Evolutionary conservation across 1,140 invertebrate species (phyloP).

Genomic region (Drosophila ironensis): DNA sequence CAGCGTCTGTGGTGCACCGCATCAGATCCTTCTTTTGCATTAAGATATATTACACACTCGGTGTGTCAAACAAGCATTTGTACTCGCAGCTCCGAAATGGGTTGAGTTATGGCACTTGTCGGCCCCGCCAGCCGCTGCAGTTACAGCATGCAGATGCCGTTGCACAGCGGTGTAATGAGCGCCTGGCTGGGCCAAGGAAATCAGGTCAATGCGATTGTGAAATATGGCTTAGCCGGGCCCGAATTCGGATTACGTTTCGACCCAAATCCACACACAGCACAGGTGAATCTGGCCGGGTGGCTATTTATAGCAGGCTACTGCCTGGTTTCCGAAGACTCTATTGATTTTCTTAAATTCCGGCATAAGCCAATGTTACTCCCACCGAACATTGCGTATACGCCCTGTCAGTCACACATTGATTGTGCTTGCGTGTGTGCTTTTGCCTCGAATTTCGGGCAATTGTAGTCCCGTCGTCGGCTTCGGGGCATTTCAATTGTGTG

Average conservation of each 20-base stretch:
- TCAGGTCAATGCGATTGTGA: constrained; percentile 65
- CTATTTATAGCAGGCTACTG: constrained; percentile 18
- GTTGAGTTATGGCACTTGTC: constrained; percentile 62
- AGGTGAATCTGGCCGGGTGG: constrained; percentile 6
- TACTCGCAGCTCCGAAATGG: constrained; percentile 60
- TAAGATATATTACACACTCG: constrained; percentile 65
- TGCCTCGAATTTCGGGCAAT: constrained; percentile 21
- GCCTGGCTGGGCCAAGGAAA: constrained; percentile 30
- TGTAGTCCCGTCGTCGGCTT: constrained; percentile 3
- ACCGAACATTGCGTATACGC: constrained; percentile 30
- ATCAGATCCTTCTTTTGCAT: constrained; percentile 47
- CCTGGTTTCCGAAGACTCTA: constrained; percentile 6
- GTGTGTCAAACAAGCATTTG: constrained; percentile 63
- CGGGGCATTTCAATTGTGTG: constrained; percentile 36
- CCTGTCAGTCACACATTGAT: constrained; percentile 10
- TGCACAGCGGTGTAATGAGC: constrained; percentile 58
- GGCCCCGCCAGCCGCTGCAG: neutral
- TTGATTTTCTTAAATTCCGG: constrained; percentile 43
- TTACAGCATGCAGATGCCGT: constrained; percentile 3
- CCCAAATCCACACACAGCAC: constrained; percentile 11
- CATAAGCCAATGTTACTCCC: neutral
- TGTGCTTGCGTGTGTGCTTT: constrained; percentile 30
- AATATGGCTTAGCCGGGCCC: constrained; percentile 43
- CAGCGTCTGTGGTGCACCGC: constrained; percentile 55
- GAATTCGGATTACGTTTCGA: constrained; percentile 19